These are phyloP conservation scores for Protobothrops mucrosquamatus DNA, from an alignment of 2,113 vertebrate species.

Conservation along the genomic window DNA sequence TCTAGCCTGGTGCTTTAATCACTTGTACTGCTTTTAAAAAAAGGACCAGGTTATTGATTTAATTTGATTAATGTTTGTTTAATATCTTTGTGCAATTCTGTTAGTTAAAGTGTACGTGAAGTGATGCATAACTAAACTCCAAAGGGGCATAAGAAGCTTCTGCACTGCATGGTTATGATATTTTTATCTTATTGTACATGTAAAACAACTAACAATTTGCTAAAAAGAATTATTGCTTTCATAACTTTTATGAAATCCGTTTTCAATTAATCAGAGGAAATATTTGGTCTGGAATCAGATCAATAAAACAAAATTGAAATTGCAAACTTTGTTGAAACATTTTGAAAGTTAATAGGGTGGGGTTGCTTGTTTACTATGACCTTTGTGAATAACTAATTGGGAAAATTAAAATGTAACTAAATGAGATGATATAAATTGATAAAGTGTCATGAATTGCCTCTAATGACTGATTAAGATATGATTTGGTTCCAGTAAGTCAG, in stretches of 20 bases:
- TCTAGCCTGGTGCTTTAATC: not conserved
- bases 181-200: not conserved
- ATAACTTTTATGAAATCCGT: not conserved
- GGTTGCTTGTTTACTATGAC: not conserved
- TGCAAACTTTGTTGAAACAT: not conserved
- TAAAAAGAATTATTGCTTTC: not conserved
- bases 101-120: conserved; percentile 55
- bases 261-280: not conserved
- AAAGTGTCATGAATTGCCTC: not conserved
- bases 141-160: conserved; percentile 41
- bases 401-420: not conserved
- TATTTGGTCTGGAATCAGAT: not conserved
- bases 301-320: not conserved
- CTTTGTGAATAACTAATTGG: not conserved
- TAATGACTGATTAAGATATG: not conserved
- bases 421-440: not conserved
- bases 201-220: not conserved
- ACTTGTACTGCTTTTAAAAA: not conserved
- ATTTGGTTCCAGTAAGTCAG: not conserved
- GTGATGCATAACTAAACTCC: conserved; percentile 50
- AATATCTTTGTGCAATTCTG: conserved; percentile 37
- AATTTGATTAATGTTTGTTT: conserved; percentile 34
- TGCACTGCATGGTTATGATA: conserved; percentile 44
- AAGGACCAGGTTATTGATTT: conserved; percentile 27
- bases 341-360: not conserved